These are phyloP conservation scores for Cettia cetti DNA, from an alignment of 2,113 vertebrate genomes.

Conservation along the genomic window DNA sequence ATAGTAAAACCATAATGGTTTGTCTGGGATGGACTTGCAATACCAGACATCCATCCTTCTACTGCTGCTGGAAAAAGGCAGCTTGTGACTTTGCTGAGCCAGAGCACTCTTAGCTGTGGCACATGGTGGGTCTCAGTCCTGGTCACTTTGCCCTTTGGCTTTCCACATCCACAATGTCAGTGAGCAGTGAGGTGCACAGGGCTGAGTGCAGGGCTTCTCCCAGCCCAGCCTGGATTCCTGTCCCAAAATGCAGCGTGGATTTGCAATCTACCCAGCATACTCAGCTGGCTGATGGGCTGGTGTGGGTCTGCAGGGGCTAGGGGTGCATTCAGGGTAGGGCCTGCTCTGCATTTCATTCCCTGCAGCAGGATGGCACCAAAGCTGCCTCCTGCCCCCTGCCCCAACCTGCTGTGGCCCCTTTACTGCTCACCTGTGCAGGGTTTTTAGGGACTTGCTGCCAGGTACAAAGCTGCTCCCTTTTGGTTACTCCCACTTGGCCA, in stretches of 20 bases:
- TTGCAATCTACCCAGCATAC: background rate
- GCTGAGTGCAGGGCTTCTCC: background rate
- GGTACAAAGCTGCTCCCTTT: background rate
- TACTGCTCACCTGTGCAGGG: background rate
- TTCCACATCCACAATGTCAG: rapidly evolving
- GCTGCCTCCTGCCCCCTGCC: background rate
- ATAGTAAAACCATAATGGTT: background rate
- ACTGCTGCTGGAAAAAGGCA: background rate
- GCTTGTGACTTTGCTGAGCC: background rate
- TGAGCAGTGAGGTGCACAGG: rapidly evolving
- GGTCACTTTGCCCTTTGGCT: background rate
- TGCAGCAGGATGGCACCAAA: background rate
- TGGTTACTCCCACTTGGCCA: rapidly evolving
- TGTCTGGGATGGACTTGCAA: background rate
- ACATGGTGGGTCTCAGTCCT: rapidly evolving
- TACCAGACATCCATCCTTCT: background rate
- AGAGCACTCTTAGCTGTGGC: background rate
- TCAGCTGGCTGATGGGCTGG: background rate
- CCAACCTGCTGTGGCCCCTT: rapidly evolving
- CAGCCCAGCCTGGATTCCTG: background rate
- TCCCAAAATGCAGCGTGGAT: background rate
- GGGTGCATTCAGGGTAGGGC: rapidly evolving
- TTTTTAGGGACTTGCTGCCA: rapidly evolving
- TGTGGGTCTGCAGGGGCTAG: background rate
- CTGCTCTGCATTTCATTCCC: background rate